Percentiles rank a stretch among this genome's conserved stretches.
These are phyloP conservation scores for Pimpla rufipes DNA, from an alignment of 2,888 invertebrate genomes.

Conservation along the genomic window DNA sequence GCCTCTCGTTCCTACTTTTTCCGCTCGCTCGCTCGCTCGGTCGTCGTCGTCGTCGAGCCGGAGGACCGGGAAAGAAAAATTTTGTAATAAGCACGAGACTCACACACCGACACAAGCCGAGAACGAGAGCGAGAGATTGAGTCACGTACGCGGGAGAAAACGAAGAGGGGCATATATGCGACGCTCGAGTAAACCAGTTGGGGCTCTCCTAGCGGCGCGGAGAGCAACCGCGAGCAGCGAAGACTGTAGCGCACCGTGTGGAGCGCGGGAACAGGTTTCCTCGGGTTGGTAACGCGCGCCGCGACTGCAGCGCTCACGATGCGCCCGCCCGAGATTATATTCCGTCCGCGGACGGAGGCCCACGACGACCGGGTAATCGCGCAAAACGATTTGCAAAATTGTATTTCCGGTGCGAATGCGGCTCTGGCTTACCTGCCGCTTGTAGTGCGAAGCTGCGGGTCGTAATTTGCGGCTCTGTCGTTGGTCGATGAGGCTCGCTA, in stretches of 20 bases:
- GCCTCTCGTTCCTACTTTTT: conserved; percentile 21
- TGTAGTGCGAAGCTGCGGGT: conserved; percentile 42
- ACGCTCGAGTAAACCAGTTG: conserved; percentile 58
- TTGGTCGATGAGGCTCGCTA: neutral
- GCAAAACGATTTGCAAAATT: conserved; percentile 59
- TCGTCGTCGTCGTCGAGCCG: neutral
- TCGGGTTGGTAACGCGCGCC: neutral
- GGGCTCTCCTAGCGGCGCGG: conserved; percentile 22
- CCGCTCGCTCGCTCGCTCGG: neutral
- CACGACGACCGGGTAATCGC: conserved; percentile 53
- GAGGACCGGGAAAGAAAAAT: conserved; percentile 35
- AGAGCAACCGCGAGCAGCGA: neutral
- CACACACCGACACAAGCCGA: neutral
- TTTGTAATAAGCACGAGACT: conserved; percentile 35
- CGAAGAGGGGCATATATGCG: conserved; percentile 28
- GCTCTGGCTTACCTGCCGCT: conserved; percentile 8
- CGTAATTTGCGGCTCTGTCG: conserved; percentile 7
- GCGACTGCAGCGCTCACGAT: neutral
- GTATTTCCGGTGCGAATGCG: conserved; percentile 64
- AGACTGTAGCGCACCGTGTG: neutral
- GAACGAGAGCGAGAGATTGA: neutral
- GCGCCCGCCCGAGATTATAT: conserved; percentile 17
- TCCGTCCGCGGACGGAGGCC: conserved; percentile 13
- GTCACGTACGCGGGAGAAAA: neutral
- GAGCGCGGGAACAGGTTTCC: conserved; percentile 9